Conservation (phyloP, 2,797 vertebrate genomes). For the Crypturellus tataupa region DNA sequence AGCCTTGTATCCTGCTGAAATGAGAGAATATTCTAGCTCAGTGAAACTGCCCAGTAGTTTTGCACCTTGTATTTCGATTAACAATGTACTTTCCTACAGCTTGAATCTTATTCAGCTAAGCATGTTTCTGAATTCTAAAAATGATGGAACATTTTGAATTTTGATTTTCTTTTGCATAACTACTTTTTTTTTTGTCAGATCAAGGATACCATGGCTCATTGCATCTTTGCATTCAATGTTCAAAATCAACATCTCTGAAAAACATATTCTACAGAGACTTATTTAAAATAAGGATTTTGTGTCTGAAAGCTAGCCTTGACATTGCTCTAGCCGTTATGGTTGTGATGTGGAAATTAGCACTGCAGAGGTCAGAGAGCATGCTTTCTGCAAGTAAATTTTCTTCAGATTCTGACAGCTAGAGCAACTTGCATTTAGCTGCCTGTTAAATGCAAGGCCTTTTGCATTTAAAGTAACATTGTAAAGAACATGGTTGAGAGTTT, state of each 20-base stretch:
- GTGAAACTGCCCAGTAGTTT: not conserved
- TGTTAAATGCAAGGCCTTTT: not conserved
- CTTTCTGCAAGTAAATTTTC: not conserved
- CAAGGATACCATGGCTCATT: not conserved
- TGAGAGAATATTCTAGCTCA: not conserved
- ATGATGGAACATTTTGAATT: not conserved
- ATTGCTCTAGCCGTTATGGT: not conserved
- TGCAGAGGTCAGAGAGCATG: not conserved
- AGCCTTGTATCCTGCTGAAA: not conserved
- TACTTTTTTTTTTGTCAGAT: not conserved
- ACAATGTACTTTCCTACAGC: not conserved
- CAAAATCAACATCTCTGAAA: not conserved
- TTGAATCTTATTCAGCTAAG: not conserved
- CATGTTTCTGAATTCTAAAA: not conserved
- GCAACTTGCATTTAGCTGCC: not conserved
- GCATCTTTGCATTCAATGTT: not conserved
- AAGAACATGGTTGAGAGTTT: not conserved
- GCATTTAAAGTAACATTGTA: constrained; percentile 4
- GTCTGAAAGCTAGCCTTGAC: not conserved
- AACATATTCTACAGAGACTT: not conserved
- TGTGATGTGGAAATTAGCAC: not conserved
- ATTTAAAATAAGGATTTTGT: not conserved
- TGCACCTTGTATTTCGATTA: not conserved
- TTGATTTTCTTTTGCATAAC: not conserved
- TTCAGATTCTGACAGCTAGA: not conserved